A percentile compares a stretch with the other conserved stretches of the same genome.
Evolutionary conservation across 2,113 vertebrate genomes (phyloP).

Genomic region (Murina feae): DNA sequence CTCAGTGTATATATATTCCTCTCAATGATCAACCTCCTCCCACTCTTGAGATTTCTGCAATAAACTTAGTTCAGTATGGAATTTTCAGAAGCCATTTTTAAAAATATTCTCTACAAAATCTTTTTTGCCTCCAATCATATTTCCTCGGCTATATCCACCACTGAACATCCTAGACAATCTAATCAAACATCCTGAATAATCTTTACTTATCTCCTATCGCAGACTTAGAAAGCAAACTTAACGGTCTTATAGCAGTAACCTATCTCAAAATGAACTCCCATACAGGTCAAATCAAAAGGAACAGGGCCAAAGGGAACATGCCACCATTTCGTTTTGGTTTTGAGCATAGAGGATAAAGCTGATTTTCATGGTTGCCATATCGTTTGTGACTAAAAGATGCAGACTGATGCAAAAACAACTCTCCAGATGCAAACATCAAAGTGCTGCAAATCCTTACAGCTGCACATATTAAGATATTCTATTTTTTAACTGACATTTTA

Average conservation of each 20-base stretch:
- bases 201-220: not conserved
- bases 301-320: not conserved
- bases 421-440: slow-evolving; percentile 21
- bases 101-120: not conserved
- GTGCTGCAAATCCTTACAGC: slow-evolving; percentile 20
- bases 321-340: not conserved
- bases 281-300: not conserved
- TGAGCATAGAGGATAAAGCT: not conserved
- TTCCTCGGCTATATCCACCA: not conserved
- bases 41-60: not conserved
- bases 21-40: not conserved
- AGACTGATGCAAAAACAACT: not conserved
- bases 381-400: not conserved
- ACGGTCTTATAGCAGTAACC: not conserved
- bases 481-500: slow-evolving; percentile 68
- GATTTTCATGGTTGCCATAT: not conserved
- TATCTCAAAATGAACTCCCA: not conserved
- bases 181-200: not conserved
- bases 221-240: not conserved
- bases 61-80: not conserved
- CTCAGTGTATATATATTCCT: no score
- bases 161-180: not conserved
- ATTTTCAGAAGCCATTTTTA: not conserved
- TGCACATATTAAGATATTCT: slow-evolving; percentile 46
- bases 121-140: not conserved